These are phyloP conservation scores for Egretta garzetta DNA, from an alignment of 2,113 vertebrate genomes.

Conservation along the genomic window DNA sequence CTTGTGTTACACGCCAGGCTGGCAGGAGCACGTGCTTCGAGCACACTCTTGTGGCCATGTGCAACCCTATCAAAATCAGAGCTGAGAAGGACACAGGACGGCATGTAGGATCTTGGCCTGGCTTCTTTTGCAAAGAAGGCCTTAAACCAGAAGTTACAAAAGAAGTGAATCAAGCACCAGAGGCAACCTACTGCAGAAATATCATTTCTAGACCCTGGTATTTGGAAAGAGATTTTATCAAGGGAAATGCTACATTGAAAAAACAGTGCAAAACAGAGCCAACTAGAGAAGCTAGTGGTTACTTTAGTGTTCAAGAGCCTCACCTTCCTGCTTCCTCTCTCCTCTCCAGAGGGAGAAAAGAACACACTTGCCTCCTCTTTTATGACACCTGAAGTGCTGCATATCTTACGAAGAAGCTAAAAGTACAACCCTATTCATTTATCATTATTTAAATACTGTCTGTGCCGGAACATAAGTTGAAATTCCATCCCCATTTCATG, in stretches of 20 bases:
- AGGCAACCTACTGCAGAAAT: neutral
- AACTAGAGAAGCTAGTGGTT: neutral
- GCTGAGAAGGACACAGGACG: neutral
- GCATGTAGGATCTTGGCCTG: neutral
- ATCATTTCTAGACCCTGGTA: neutral
- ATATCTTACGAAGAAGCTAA: neutral
- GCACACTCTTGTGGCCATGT: slow-evolving; percentile 5
- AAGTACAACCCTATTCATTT: neutral
- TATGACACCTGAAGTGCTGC: neutral
- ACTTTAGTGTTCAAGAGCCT: neutral
- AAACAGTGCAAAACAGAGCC: neutral
- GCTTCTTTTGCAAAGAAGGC: neutral
- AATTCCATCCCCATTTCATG: neutral
- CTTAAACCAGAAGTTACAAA: neutral
- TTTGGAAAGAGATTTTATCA: neutral
- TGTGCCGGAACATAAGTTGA: neutral
- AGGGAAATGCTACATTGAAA: neutral
- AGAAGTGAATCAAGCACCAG: neutral
- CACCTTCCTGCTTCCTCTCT: neutral
- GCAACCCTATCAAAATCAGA: neutral
- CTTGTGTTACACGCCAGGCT: rapidly evolving
- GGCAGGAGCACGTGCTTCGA: rapidly evolving
- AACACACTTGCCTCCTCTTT: neutral
- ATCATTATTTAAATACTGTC: neutral
- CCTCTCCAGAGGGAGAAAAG: neutral